Evolutionary conservation across 2,113 vertebrate species (phyloP), one percentile per base, ranked within the genome.

Genomic region (Gambusia holbrooki): DNA sequence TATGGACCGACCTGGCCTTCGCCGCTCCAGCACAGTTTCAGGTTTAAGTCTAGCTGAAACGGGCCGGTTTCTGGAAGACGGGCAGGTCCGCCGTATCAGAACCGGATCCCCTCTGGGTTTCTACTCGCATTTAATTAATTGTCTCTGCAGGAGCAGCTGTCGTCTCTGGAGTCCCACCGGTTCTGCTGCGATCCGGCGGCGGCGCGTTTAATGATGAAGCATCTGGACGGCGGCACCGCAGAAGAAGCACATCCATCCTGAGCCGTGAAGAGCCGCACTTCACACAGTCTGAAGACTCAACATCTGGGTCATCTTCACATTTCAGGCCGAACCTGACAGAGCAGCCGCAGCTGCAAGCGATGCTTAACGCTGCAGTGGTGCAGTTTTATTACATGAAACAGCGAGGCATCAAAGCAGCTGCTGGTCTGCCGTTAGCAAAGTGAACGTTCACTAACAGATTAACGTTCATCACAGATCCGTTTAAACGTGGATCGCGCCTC

Each of bases 141-240:
- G 83, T 87, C 83, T 88, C 83, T 71, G 73, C 73, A n/a, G 66
- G 22, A 80, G 86, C 89, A 90, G 87, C 89, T 90, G 89, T 82
- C 62, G 83, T 89, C 89, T 90, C 87, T 62, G 69, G 87, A 84
- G 89, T 75, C 60, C 19, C 25, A 5, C 70, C 7, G 65, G 19
- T 62, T 4, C 29, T 2, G 80, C 82, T 69, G 79, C 82, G 70
- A 81, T 66, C 58, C 81, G 67, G 77, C 88, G 69, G 67, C 8
- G 25, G 25, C 51, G 22, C 27, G 74, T 77, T 83, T 90, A 88
- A 90, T 87, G 84, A 90, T 80, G 80, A 76, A 84, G 73, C 83
- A 86, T 80, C 68, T 79, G 80, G 83, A 69, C 70, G 6, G 68
- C n/a, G 69, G 76, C 71, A 32, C 72, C 84, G 77, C 25, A 77